A percentile compares a stretch with the other conserved stretches of the same genome.
phyloP scores from a whole-genome alignment of 2,113 vertebrate species.

The Platysternon megacephalum region DNA sequence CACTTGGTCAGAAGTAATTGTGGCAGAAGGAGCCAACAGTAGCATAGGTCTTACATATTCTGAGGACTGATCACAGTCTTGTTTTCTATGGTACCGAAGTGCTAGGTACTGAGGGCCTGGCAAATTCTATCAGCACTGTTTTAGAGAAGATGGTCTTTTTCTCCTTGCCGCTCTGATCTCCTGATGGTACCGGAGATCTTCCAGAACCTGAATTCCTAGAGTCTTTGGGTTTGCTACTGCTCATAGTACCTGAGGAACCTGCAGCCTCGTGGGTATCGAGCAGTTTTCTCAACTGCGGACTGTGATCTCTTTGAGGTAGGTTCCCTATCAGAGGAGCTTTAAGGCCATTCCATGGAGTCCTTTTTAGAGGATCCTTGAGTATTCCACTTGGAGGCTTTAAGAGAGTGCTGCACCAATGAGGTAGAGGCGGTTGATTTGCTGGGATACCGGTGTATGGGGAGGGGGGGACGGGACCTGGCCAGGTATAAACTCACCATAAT shows the following conservation, averaged over 20 bases:
- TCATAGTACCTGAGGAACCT: no score
- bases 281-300: neutral
- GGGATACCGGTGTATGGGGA: neutral
- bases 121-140: neutral
- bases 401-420: neutral
- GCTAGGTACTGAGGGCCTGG: no score
- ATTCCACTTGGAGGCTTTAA: neutral
- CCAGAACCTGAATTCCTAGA: neutral
- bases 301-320: neutral
- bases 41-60: no score
- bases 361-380: no score
- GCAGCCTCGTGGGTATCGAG: no score
- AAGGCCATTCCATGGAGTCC: no score
- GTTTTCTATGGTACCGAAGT: no score
- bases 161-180: neutral
- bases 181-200: neutral
- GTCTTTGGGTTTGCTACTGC: neutral
- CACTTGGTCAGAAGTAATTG: no score
- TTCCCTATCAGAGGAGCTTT: neutral
- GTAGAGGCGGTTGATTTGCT: neutral
- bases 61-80: no score
- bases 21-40: no score
- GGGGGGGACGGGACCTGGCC: neutral
- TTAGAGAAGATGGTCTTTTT: neutral
- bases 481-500: no score